A percentile compares a stretch with the other conserved stretches of the same genome.
Evolutionary conservation across 1,140 invertebrate species (phyloP).

Genomic region (Drosophila lacteicornis): DNA sequence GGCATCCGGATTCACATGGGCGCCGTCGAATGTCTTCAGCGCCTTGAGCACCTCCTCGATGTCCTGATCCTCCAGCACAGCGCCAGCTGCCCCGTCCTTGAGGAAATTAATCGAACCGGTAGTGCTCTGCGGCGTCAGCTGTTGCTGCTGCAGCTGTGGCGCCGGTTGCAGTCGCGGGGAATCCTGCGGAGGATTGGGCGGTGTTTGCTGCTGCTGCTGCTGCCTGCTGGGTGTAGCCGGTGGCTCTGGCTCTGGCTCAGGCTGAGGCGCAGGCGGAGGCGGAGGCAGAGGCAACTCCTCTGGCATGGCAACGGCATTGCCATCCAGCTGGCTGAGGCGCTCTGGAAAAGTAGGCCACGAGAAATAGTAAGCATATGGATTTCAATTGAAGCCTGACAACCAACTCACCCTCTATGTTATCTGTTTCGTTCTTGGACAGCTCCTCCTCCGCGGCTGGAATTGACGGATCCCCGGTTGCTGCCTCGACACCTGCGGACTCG

Average conservation of each 20-base stretch:
- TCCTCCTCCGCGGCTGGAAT: slow-evolving; percentile 30
- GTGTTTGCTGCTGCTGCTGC: slow-evolving; percentile 38
- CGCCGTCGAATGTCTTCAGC: slow-evolving; percentile 76
- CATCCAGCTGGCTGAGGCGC: slow-evolving; percentile 80
- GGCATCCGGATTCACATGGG: slow-evolving; percentile 66
- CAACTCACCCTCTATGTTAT: slow-evolving; percentile 74
- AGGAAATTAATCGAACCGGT: slow-evolving; percentile 67
- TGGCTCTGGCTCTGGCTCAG: slow-evolving; percentile 9
- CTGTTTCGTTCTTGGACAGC: slow-evolving; percentile 57
- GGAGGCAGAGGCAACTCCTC: slow-evolving; percentile 19
- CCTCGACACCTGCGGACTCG: slow-evolving; percentile 8
- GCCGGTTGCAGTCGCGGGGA: slow-evolving; percentile 21
- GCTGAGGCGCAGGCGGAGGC: slow-evolving; percentile 2
- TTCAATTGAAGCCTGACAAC: slow-evolving; percentile 1
- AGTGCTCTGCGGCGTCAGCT: slow-evolving; percentile 67
- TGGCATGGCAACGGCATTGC: slow-evolving; percentile 40
- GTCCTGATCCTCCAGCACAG: slow-evolving; percentile 79
- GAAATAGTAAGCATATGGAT: slow-evolving; percentile 4
- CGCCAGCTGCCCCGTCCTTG: slow-evolving; percentile 56
- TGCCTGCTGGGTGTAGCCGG: slow-evolving; percentile 53
- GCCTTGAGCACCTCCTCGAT: slow-evolving; percentile 83
- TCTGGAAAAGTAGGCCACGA: slow-evolving; percentile 50
- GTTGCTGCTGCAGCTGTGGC: slow-evolving; percentile 27
- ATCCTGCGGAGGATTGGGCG: slow-evolving; percentile 18
- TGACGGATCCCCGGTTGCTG: not conserved